Conservation (phyloP, 64 coral and sea anemone species). For the Pocillopora verrucosa region DNA sequence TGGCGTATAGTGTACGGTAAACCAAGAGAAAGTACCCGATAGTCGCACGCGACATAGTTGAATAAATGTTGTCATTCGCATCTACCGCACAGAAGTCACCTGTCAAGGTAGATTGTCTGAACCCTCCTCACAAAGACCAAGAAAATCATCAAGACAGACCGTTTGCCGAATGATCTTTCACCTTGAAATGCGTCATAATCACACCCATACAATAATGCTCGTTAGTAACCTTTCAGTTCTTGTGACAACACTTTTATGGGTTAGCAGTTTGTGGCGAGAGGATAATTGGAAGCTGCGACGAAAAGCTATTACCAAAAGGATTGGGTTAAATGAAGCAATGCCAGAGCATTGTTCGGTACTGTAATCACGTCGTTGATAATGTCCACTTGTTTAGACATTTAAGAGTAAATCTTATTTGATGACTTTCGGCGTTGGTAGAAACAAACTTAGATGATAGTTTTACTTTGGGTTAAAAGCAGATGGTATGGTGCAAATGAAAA, state of each 20-base stretch:
- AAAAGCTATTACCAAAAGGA: constrained; percentile 26
- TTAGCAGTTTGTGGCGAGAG: constrained; percentile 10
- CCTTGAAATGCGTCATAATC: neutral
- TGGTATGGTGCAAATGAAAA: neutral
- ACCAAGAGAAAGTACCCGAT: constrained; percentile 5
- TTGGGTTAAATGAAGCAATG: constrained; percentile 13
- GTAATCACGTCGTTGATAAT: neutral
- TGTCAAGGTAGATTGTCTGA: neutral
- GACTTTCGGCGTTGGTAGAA: neutral
- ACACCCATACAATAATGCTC: neutral
- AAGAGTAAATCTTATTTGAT: neutral
- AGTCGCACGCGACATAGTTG: neutral
- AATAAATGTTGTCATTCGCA: constrained; percentile 17
- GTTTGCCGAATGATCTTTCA: neutral
- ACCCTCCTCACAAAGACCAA: neutral
- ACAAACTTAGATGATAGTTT: neutral
- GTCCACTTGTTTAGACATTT: neutral
- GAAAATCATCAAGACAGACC: neutral
- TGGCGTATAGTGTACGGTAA: neutral
- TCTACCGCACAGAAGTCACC: constrained; percentile 2
- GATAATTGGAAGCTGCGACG: neutral
- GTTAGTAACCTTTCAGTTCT: neutral
- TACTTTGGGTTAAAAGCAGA: neutral
- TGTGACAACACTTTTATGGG: constrained; percentile 20
- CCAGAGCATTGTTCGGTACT: neutral